Percentiles rank a stretch among this genome's conserved stretches.
Conservation (phyloP, 1,140 invertebrate species). For the Spodoptera frugiperda region DNA sequence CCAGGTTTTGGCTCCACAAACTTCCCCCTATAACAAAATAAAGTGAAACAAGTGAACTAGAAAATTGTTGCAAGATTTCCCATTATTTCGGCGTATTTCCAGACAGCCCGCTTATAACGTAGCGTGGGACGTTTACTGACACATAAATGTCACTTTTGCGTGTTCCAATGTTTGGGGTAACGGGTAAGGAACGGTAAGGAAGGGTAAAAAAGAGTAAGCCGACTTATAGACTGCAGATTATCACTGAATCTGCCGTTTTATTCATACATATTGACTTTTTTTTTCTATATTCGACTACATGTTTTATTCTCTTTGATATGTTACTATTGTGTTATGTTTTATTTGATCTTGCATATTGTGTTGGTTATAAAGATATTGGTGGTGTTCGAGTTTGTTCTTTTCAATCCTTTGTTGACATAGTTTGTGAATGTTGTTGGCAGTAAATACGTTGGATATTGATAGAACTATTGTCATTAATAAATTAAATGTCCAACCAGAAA, state of each 20-base stretch:
- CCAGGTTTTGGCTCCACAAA: neutral
- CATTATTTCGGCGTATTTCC: conserved; percentile 27
- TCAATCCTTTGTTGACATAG: too few species aligned
- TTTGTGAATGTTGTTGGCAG: too few species aligned
- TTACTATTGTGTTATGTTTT: too few species aligned
- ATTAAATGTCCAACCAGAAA: too few species aligned
- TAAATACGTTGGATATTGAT: too few species aligned
- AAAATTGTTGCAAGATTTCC: conserved; percentile 31
- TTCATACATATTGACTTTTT: conserved; percentile 15
- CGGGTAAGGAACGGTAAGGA: too few species aligned
- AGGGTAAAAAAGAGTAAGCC: conserved; percentile 19
- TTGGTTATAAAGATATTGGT: too few species aligned
- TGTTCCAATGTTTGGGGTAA: conserved; percentile 35
- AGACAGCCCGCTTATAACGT: conserved; percentile 22
- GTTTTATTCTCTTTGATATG: too few species aligned
- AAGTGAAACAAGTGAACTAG: neutral
- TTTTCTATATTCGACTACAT: neutral
- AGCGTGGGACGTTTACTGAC: conserved; percentile 52
- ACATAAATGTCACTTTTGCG: conserved; percentile 63
- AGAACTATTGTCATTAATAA: too few species aligned
- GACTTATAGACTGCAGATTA: conserved; percentile 48
- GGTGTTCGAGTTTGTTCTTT: too few species aligned
- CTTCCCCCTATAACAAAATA: conserved; percentile 11
- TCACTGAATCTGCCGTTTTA: conserved; percentile 20
- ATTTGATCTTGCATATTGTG: too few species aligned